Evolutionary conservation across 2,113 vertebrate genomes (phyloP).

Genomic region (Aphelocoma coerulescens): DNA sequence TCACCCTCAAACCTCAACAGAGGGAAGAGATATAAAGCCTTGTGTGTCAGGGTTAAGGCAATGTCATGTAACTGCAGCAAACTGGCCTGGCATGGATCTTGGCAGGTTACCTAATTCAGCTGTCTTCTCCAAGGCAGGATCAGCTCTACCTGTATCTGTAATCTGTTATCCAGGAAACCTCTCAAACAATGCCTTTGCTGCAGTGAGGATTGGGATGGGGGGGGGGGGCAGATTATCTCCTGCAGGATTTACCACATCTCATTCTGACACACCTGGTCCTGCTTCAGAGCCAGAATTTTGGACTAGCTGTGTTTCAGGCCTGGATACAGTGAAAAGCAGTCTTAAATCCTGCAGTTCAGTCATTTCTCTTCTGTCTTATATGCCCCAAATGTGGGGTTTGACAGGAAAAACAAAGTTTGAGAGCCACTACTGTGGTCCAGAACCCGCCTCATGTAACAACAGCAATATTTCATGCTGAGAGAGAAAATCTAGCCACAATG

Average conservation of each 20-base stretch:
- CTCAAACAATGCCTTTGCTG: neutral
- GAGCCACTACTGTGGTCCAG: slow-evolving; percentile 2
- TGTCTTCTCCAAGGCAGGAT: neutral
- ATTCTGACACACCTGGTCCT: neutral
- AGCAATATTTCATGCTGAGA: slow-evolving; percentile 15
- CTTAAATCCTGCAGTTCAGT: neutral
- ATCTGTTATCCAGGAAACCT: neutral
- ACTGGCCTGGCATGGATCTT: neutral
- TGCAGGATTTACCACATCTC: neutral
- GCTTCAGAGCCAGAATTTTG: neutral
- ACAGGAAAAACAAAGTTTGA: neutral
- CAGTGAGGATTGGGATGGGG: neutral
- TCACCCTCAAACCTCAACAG: neutral
- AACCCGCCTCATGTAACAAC: neutral
- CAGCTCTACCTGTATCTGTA: neutral
- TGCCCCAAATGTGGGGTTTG: neutral
- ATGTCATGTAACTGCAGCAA: neutral
- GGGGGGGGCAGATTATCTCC: neutral
- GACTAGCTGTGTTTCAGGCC: neutral
- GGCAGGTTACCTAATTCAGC: neutral
- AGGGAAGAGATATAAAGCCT: neutral
- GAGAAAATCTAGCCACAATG: slow-evolving; percentile 11
- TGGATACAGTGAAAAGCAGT: neutral
- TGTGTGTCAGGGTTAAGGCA: neutral
- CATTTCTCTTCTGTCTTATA: neutral